phyloP scores from a whole-genome alignment of 2,888 invertebrate genomes.

The Rhagonycha fulva region DNA sequence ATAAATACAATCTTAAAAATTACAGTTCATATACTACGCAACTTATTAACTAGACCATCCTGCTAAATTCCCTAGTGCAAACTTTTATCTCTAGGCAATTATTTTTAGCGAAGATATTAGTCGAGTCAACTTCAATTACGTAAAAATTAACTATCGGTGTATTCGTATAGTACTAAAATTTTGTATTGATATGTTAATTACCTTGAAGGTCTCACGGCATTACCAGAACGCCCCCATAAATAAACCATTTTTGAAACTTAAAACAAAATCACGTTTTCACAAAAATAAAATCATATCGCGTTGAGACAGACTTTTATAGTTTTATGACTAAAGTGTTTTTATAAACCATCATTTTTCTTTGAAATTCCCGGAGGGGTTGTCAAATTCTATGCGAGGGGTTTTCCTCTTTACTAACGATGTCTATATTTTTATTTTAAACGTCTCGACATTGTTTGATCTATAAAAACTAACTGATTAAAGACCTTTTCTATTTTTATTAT shows the following conservation, averaged over 20 bases:
- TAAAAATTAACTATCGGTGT: not conserved
- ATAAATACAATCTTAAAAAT: not conserved
- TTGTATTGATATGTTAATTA: not conserved
- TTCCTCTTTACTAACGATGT: conserved; percentile 38
- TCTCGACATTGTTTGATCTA: conserved; percentile 28
- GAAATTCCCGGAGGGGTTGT: conserved; percentile 50
- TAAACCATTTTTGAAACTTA: not conserved
- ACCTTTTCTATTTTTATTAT: not conserved
- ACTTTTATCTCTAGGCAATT: conserved; percentile 1
- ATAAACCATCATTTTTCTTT: conserved; percentile 54
- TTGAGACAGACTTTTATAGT: conserved; percentile 47
- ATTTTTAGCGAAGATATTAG: not conserved
- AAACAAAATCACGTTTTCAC: conserved; percentile 1
- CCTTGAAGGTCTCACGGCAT: not conserved
- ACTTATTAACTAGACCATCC: not conserved
- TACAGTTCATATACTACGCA: not conserved
- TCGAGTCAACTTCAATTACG: not conserved
- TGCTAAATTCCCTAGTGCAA: not conserved
- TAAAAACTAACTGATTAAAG: conserved; percentile 10
- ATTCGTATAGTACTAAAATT: not conserved
- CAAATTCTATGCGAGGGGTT: conserved; percentile 45
- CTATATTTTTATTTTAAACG: conserved; percentile 38
- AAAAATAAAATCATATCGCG: conserved; percentile 1
- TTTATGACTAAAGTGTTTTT: conserved; percentile 55
- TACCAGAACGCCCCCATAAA: not conserved